phyloP scores from a whole-genome alignment of 2,888 invertebrate species.

The Dryobota labecula region DNA sequence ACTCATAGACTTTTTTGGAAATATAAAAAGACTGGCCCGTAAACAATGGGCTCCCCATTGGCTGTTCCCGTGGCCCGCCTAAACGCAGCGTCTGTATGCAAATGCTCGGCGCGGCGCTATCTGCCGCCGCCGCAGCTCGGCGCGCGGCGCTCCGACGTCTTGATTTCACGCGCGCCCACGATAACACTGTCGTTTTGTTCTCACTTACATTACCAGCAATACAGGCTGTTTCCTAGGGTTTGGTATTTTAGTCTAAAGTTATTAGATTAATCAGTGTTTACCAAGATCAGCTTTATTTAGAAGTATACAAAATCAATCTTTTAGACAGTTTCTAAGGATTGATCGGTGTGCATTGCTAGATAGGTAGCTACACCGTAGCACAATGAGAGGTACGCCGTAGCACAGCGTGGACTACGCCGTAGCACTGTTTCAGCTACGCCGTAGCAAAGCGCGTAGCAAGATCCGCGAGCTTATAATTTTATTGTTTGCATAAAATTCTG shows the following conservation, averaged over 20 bases:
- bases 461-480: neutral
- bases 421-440: neutral
- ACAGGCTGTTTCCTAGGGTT: conserved; percentile 5
- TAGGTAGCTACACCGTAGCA: neutral
- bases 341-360: neutral
- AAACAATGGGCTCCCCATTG: neutral
- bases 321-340: neutral
- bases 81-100: conserved; percentile 66
- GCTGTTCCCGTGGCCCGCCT: conserved; percentile 29
- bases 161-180: conserved; percentile 48
- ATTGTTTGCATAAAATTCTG: neutral
- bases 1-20: too few relatives aligned
- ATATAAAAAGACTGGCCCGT: neutral
- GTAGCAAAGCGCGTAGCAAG: neutral
- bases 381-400: neutral
- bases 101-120: conserved; percentile 61
- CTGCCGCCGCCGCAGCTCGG: conserved; percentile 44
- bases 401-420: neutral
- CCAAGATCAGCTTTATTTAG: neutral
- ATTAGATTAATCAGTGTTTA: neutral
- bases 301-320: neutral
- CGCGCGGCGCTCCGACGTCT: conserved; percentile 45
- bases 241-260: neutral
- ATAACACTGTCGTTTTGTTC: conserved; percentile 55
- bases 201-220: conserved; percentile 29